Percentiles rank a stretch among this genome's conserved stretches.
phyloP scores from a whole-genome alignment of 2,113 vertebrate species.

The Cichladusa arquata region DNA sequence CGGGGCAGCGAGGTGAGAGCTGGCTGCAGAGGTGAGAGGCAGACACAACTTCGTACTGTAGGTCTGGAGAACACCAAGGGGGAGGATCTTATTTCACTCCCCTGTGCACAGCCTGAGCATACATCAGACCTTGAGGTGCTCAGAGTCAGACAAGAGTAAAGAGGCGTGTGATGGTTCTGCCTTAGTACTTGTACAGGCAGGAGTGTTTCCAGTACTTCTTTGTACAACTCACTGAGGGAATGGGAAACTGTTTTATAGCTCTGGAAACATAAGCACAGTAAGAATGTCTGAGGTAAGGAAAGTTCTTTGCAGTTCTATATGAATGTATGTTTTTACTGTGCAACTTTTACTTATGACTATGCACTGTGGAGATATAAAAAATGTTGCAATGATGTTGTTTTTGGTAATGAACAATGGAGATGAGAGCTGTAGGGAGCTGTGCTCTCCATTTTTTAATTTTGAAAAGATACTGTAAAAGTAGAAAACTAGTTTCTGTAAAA shows the following conservation, averaged over 20 bases:
- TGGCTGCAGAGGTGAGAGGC: slow-evolving; percentile 83
- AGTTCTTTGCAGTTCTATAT: slow-evolving; percentile 53
- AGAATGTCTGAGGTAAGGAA: slow-evolving; percentile 95
- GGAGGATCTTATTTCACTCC: slow-evolving; percentile 90
- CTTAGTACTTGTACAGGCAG: slow-evolving; percentile 83
- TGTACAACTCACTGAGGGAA: slow-evolving; percentile 83
- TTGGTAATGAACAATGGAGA: slow-evolving; percentile 53
- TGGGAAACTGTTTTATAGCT: slow-evolving; percentile 83
- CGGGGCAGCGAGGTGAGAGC: slow-evolving; percentile 75
- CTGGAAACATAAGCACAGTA: slow-evolving; percentile 80
- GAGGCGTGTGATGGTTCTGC: slow-evolving; percentile 83
- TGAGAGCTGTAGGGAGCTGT: slow-evolving; percentile 9
- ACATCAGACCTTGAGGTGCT: slow-evolving; percentile 87
- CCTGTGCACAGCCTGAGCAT: slow-evolving; percentile 83
- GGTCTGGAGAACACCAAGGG: slow-evolving; percentile 75
- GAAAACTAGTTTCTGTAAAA: background rate
- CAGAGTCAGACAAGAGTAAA: slow-evolving; percentile 80
- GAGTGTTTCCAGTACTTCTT: slow-evolving; percentile 83
- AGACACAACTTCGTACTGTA: slow-evolving; percentile 71
- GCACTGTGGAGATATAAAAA: slow-evolving; percentile 26
- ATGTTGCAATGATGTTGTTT: slow-evolving; percentile 38
- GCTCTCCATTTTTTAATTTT: background rate
- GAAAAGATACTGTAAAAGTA: background rate
- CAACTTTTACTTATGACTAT: slow-evolving; percentile 53
- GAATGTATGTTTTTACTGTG: slow-evolving; percentile 55